Base-by-base conservation (phyloP, 2,113 vertebrate species). In the Malurus elegans region DNA sequence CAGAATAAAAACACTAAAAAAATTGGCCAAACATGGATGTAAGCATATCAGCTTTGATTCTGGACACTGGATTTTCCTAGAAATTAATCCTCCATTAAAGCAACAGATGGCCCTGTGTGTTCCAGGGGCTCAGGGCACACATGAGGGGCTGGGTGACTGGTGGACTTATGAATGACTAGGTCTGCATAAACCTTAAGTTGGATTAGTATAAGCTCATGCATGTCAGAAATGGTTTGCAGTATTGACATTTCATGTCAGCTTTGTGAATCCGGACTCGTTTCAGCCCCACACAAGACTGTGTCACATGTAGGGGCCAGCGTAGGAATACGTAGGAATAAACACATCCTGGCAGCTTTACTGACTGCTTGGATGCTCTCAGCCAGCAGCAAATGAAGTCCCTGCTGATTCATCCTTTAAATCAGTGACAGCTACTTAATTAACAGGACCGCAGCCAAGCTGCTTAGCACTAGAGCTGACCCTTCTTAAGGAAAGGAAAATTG, bases 61-160 rank as follows among this genome's bases (percentile, higher is more conserved):
- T 69, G 65, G 88, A 54, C 38, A 8, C 75, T 78, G 79, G 60
- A 94, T 83, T 95, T 97, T 94, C 96, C 95, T 96, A 93, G 95
- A 96, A 97, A 97, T 96, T 95, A 97, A 96, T 96, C 87, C 91
- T 95, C 91, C 75, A 86, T 95, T 97, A 96, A 93, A 93, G 92
- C 74, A 96, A 51, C 95, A 96, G 95, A 94, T 96, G 95, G 89
- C 45, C 75, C 47, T 80, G 61, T 70, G 92, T 91, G 86, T 94
- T 93, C 58, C 56, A 62, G 84, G 64, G 67, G 78, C 92, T 88
- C 86, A 85, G 64, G 76, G 81, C 69, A 81, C 84, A 72, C 67
- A 44, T 32, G 64, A 88, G 78, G 71, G 79, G 61, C 86, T 91
- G 81, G 64, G 67, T 82, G 80, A 58, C 67, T 97, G 90, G 48